phyloP scores from a whole-genome alignment of 1,140 invertebrate genomes.

The Ceratina calcarata region DNA sequence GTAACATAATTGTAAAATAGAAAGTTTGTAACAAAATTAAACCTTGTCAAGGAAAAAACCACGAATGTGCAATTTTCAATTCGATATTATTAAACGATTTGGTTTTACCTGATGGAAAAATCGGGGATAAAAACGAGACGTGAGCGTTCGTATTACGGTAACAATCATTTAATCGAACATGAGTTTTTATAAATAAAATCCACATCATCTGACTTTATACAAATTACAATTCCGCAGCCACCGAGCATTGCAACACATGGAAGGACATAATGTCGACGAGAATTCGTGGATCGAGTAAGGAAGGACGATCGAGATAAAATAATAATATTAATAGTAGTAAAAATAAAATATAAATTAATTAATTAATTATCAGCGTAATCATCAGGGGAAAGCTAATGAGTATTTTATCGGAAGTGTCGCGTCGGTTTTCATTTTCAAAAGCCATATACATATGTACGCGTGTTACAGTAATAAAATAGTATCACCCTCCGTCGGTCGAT shows the following conservation, averaged over 20 bases:
- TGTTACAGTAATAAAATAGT: not conserved
- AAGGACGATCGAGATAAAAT: conserved; percentile 19
- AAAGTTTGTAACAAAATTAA: too few relatives aligned
- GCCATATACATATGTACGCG: not conserved
- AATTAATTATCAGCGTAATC: conserved; percentile 5
- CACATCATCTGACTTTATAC: conserved; percentile 72
- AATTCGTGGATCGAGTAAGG: conserved; percentile 57
- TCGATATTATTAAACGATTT: too few relatives aligned
- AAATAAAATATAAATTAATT: not conserved
- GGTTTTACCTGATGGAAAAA: not conserved
- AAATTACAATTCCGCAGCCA: conserved; percentile 58
- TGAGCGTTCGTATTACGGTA: conserved; percentile 68
- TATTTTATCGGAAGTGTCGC: conserved; percentile 5
- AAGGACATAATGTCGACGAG: conserved; percentile 38
- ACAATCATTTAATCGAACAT: conserved; percentile 78
- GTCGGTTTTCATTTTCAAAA: not conserved
- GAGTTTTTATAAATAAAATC: conserved; percentile 74
- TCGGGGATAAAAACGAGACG: conserved; percentile 55
- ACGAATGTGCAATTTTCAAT: too few relatives aligned
- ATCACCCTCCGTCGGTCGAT: conserved; percentile 53
- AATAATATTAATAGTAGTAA: too few relatives aligned
- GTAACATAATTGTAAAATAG: too few relatives aligned
- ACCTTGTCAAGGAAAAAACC: too few relatives aligned
- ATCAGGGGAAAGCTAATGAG: conserved; percentile 15
- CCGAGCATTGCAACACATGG: conserved; percentile 33